These are phyloP conservation scores for Coregonus ussuriensis DNA, from an alignment of 2,797 vertebrate genomes.

Conservation along the genomic window DNA sequence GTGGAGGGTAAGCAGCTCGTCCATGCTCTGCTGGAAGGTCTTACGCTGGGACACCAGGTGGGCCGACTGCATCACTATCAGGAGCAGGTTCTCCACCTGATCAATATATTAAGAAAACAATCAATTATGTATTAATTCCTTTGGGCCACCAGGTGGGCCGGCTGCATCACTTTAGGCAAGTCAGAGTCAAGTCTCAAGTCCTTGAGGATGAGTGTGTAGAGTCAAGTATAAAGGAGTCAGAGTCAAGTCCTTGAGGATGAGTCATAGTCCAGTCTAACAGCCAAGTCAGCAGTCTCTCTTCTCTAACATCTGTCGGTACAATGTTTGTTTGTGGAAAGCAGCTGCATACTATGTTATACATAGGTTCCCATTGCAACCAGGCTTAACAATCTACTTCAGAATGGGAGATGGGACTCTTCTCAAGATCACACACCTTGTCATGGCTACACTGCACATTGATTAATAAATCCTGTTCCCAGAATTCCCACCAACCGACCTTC, in stretches of 20 bases:
- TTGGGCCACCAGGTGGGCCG: too few relatives aligned
- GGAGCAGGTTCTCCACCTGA: constrained; percentile 89
- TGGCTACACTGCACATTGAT: neutral
- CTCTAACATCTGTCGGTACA: too few relatives aligned
- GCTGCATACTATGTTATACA: too few relatives aligned
- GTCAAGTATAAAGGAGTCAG: too few relatives aligned
- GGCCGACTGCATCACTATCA: constrained; percentile 94
- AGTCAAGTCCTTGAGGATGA: too few relatives aligned
- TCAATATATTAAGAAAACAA: neutral
- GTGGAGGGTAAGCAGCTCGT: constrained; percentile 85
- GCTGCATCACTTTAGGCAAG: neutral
- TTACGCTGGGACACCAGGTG: constrained; percentile 90
- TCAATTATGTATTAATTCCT: neutral
- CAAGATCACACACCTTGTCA: neutral
- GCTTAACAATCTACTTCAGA: too few relatives aligned
- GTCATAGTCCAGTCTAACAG: too few relatives aligned
- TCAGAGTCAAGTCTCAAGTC: neutral
- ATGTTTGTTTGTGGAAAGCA: too few relatives aligned
- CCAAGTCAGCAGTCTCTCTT: too few relatives aligned
- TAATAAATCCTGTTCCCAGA: too few relatives aligned
- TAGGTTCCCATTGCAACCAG: too few relatives aligned
- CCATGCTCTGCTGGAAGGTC: constrained; percentile 90
- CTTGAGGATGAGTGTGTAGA: neutral
- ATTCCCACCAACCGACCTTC: constrained; percentile 75
- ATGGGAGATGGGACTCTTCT: too few relatives aligned